Conservation (phyloP, 2,888 invertebrate genomes). For the Halictus ligatus region DNA sequence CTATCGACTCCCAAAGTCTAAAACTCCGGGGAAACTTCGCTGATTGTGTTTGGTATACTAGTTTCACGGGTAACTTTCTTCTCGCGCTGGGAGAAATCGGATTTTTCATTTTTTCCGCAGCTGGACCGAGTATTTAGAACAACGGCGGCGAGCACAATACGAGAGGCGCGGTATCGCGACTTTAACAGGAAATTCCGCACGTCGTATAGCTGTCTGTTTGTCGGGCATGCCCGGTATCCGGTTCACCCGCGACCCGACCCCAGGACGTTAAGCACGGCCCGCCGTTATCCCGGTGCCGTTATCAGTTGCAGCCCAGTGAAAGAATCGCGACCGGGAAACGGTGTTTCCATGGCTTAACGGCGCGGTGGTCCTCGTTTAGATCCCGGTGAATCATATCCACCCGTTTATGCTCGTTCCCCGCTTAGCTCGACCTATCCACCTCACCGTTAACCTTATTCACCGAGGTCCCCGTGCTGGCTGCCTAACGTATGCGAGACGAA, state of each 20-base stretch:
- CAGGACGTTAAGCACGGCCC: not conserved
- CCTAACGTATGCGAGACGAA: no score
- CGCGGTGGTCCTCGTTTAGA: constrained; percentile 6
- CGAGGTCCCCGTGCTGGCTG: not conserved
- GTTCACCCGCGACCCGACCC: constrained; percentile 10
- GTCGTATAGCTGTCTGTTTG: constrained; percentile 10
- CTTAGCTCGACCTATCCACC: not conserved
- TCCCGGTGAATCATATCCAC: constrained; percentile 9
- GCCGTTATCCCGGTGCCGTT: constrained; percentile 11
- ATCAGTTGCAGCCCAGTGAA: constrained; percentile 21
- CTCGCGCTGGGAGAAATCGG: not conserved
- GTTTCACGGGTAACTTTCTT: not conserved
- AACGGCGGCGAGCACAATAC: not conserved
- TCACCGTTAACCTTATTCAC: not conserved
- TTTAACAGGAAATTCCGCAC: constrained; percentile 18
- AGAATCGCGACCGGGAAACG: constrained; percentile 28
- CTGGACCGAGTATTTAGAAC: not conserved
- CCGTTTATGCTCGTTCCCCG: constrained; percentile 6
- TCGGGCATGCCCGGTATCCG: not conserved
- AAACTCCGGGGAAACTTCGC: not conserved
- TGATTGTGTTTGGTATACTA: constrained; percentile 3
- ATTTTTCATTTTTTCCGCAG: not conserved
- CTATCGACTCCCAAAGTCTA: not conserved
- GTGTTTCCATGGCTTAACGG: not conserved
- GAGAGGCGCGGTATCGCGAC: constrained; percentile 8